Percentiles rank a stretch among this genome's conserved stretches.
Evolutionary conservation across 2,888 invertebrate genomes (phyloP).

Genomic region (Xylophagus ater): DNA sequence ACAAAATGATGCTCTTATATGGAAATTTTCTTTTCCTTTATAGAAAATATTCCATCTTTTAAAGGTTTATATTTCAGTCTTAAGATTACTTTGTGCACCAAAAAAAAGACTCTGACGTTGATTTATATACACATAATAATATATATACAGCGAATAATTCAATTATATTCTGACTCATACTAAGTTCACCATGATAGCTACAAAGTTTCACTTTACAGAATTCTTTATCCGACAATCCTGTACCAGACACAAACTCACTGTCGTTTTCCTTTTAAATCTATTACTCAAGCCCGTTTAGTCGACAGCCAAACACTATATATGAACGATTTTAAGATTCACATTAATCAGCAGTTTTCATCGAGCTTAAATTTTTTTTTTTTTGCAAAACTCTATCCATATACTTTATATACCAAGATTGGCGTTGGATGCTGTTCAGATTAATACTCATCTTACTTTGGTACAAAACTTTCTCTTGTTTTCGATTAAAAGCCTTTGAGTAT

Average conservation of each 20-base stretch:
- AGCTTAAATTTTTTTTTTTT: not conserved
- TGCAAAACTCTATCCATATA: not conserved
- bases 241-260: too few species aligned
- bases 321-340: not conserved
- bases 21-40: too few species aligned
- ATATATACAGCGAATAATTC: conserved; percentile 12
- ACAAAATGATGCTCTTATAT: too few species aligned
- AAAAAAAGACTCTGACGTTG: too few species aligned
- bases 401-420: not conserved
- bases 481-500: too few species aligned
- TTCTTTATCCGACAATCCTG: too few species aligned
- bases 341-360: conserved; percentile 9
- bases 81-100: too few species aligned
- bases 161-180: conserved; percentile 11
- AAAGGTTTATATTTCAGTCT: too few species aligned
- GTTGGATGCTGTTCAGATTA: not conserved
- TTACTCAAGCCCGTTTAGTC: not conserved
- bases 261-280: too few species aligned
- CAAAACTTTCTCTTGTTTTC: not conserved
- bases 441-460: not conserved
- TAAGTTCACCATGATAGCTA: conserved; percentile 7
- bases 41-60: too few species aligned
- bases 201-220: conserved; percentile 4
- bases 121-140: too few species aligned
- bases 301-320: not conserved